A percentile compares a stretch with the other conserved stretches of the same genome.
Evolutionary conservation across 2,113 vertebrate genomes (phyloP).

Genomic region (Nycticorax nycticorax): DNA sequence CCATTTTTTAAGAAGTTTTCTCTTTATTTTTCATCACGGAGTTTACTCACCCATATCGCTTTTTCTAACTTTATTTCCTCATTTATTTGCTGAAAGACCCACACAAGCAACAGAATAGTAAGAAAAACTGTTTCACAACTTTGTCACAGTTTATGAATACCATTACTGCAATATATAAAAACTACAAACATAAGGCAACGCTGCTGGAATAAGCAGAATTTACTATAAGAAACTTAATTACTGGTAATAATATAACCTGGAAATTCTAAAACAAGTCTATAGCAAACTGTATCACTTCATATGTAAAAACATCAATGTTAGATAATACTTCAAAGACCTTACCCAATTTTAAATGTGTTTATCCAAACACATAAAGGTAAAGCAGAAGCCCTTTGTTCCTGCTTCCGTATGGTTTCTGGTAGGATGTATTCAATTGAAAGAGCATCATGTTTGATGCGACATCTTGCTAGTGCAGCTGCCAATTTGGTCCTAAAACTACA

Average conservation of each 20-base stretch:
- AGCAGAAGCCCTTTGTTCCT: slow-evolving; percentile 78
- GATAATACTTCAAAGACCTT: background rate
- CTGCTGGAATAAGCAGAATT: background rate
- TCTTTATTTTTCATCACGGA: background rate
- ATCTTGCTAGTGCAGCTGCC: slow-evolving; percentile 87
- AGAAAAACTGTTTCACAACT: background rate
- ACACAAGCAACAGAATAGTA: background rate
- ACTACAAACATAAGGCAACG: background rate
- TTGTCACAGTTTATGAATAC: background rate
- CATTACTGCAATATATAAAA: background rate
- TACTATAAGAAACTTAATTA: background rate
- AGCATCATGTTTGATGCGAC: slow-evolving; percentile 85
- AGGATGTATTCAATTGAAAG: slow-evolving; percentile 82
- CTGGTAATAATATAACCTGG: background rate
- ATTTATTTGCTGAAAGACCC: background rate
- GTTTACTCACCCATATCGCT: background rate
- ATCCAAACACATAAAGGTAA: slow-evolving; percentile 86
- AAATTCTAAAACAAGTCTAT: background rate
- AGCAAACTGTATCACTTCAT: background rate
- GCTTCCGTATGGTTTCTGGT: slow-evolving; percentile 79
- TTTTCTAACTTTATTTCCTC: background rate
- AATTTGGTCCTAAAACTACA: slow-evolving; percentile 86
- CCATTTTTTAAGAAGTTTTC: background rate
- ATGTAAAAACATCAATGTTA: background rate
- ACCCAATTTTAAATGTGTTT: slow-evolving; percentile 87